phyloP scores from a whole-genome alignment of 2,888 invertebrate species.

The Salpingus planirostris region DNA sequence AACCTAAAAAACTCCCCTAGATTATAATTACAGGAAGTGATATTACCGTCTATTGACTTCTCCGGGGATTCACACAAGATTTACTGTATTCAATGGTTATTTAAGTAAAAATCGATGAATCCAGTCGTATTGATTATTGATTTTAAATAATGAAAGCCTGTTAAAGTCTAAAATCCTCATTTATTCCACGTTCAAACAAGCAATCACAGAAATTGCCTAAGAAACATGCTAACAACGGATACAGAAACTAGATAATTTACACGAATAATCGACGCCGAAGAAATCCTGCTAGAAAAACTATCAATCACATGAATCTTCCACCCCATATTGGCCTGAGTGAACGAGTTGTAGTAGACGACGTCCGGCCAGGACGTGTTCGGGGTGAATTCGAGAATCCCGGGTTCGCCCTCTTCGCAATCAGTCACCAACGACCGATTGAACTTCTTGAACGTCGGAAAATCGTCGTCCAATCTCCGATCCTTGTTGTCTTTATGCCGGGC shows the following conservation, averaged over 20 bases:
- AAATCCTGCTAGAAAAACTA: slow-evolving; percentile 43
- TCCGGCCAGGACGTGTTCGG: slow-evolving; percentile 90
- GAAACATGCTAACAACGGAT: slow-evolving; percentile 21
- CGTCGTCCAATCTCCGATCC: slow-evolving; percentile 71
- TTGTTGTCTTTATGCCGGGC: slow-evolving; percentile 55
- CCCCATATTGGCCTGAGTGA: slow-evolving; percentile 90
- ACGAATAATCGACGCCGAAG: slow-evolving; percentile 7
- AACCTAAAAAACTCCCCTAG: no score
- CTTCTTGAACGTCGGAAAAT: slow-evolving; percentile 69
- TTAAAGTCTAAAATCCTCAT: slow-evolving; percentile 3
- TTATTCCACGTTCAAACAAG: slow-evolving; percentile 24
- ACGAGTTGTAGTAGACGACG: slow-evolving; percentile 86
- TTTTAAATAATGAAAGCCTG: slow-evolving; percentile 12
- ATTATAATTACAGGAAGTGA: no score
- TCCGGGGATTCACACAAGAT: no score
- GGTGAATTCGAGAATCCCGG: slow-evolving; percentile 66
- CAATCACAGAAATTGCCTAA: slow-evolving; percentile 28
- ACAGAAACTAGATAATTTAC: slow-evolving; percentile 6
- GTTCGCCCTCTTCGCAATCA: slow-evolving; percentile 62
- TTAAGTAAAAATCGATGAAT: no score
- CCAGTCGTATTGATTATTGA: slow-evolving; percentile 14
- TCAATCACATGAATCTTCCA: slow-evolving; percentile 90
- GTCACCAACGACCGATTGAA: slow-evolving; percentile 70
- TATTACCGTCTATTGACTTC: no score
- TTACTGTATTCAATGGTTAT: no score